Conservation (phyloP, 2,797 vertebrate genomes). For the Rhynchotus rufescens region DNA sequence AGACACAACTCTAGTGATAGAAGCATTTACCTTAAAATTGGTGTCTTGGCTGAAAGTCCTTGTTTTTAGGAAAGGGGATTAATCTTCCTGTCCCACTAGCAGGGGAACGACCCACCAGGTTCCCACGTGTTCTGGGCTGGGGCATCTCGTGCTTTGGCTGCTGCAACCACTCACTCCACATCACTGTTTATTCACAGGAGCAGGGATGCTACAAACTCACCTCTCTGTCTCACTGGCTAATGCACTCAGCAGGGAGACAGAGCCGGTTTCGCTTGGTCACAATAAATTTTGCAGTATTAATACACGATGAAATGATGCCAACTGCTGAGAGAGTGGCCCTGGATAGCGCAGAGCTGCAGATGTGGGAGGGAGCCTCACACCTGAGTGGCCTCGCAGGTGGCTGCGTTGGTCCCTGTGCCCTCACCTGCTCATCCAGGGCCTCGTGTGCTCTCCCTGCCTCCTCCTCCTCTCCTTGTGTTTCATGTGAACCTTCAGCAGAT, state of each 20-base stretch:
- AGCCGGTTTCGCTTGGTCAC: background rate
- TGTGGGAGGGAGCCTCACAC: background rate
- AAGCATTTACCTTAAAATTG: background rate
- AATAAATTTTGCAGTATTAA: background rate
- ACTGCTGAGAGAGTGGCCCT: background rate
- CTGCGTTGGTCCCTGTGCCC: background rate
- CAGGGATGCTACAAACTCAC: background rate
- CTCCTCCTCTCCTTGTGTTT: background rate
- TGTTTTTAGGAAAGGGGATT: background rate
- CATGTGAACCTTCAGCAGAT: background rate
- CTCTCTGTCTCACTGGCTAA: background rate
- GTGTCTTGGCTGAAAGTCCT: background rate
- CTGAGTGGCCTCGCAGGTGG: background rate
- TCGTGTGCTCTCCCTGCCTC: accelerated
- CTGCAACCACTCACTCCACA: background rate
- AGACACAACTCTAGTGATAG: background rate
- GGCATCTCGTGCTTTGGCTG: background rate
- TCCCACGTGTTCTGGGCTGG: background rate
- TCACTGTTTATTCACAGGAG: background rate
- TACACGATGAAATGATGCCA: background rate
- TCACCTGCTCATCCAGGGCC: background rate
- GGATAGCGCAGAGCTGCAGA: background rate
- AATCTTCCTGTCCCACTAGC: background rate
- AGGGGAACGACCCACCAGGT: background rate
- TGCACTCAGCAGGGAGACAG: background rate